Base-by-base conservation (phyloP, 2,888 invertebrate genomes). In the Aleiodes leptofemur region DNA sequence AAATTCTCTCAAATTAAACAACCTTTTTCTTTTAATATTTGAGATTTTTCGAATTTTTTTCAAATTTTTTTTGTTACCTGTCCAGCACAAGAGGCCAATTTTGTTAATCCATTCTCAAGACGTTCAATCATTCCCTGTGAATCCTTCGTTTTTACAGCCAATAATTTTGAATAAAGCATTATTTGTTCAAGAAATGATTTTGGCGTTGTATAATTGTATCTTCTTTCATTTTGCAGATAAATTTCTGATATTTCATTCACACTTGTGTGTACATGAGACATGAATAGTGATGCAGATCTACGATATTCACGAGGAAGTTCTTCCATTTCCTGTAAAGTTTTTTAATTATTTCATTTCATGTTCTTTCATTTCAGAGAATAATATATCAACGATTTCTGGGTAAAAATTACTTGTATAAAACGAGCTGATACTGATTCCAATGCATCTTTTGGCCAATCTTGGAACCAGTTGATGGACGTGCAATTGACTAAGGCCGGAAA, bases 201-300 rank as follows among this genome's bases (percentile, higher is more conserved):
- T 0, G 98, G 98, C 0, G 98, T 98, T 0, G 98, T 98, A 89
- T 98, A 98, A 89, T 98, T 98, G 90, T 97, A 97, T 4, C 98
- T 92, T 55, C 94, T 94, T 83, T 98, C 98, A 86, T 97, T 97
- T 81, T 92, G 91, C 79, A 96, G 91, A 89, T 97, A 98, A 5
- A 92, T 88, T 3, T 93, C 91, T 0, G 97, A 97, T 91, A 96
- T 95, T 59, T 94, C 93, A 86, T 97, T 97, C 0, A 98, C 98
- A 34, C 95, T 94, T 75, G 93, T 93, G 86, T 98, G 98, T 0
- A 96, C 97, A 86, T 93, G 95, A 0, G 98, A 96, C 97, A 98
- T 97, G 87, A 97, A 98, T 56, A 92, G 87, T 0, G 97, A 93
- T 1, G 97, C 95, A 0, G 95, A 91, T 55, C 77, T 80, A 6